Percentiles rank a stretch among this genome's conserved stretches.
These are phyloP conservation scores for Melopsittacus undulatus DNA, from an alignment of 2,797 vertebrate genomes.

Conservation along the genomic window DNA sequence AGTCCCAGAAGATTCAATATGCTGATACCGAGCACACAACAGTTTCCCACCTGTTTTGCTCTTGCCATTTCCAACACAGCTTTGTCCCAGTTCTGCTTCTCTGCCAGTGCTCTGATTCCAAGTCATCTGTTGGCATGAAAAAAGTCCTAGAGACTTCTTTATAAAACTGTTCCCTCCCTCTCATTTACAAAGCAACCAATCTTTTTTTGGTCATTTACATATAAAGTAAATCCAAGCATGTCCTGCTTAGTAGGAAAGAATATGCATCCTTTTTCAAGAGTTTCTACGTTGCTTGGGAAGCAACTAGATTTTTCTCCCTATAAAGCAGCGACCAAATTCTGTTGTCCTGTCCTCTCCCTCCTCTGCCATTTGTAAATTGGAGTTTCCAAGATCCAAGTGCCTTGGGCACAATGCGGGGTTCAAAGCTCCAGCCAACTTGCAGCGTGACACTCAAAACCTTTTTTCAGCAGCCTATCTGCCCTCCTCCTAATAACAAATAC, in stretches of 20 bases:
- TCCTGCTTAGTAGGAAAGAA: background rate
- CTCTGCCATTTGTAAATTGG: background rate
- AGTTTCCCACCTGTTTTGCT: background rate
- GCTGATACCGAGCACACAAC: rapidly evolving
- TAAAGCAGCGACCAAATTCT: background rate
- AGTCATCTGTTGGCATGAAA: background rate
- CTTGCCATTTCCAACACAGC: background rate
- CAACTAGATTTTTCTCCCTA: background rate
- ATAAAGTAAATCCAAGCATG: constrained; percentile 2
- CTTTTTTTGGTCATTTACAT: constrained; percentile 19
- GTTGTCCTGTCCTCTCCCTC: background rate
- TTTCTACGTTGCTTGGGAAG: background rate
- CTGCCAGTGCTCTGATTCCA: background rate
- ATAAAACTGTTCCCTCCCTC: background rate
- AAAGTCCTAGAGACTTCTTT: background rate
- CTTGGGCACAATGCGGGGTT: background rate
- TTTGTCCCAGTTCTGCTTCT: background rate
- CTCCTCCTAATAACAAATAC: background rate
- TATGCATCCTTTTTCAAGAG: background rate
- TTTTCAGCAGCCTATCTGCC: background rate
- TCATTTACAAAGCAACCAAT: constrained; percentile 25
- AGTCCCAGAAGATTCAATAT: background rate
- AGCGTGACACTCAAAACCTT: background rate
- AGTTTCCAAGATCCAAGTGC: background rate
- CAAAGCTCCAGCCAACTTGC: background rate